Evolutionary conservation across 2,113 vertebrate genomes (phyloP).

Genomic region (Calidris pugnax): DNA sequence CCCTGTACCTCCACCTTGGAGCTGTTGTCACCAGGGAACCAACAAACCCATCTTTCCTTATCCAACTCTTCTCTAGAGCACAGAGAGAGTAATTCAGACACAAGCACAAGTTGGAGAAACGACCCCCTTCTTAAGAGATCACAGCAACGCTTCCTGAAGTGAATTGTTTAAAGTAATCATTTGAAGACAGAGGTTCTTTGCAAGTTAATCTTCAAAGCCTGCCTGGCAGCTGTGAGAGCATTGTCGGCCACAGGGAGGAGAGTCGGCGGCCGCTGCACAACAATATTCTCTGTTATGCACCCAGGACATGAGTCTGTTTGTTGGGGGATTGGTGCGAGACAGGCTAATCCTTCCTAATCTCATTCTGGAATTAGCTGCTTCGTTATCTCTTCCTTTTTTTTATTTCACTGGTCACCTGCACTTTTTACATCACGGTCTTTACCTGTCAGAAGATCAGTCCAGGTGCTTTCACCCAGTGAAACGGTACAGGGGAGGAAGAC

Average conservation of each 20-base stretch:
- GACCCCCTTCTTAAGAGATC: background rate
- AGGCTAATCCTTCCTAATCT: conserved; percentile 36
- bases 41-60: background rate
- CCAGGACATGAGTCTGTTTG: background rate
- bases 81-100: background rate
- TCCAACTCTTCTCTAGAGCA: background rate
- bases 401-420: background rate
- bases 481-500: rapidly evolving
- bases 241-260: background rate
- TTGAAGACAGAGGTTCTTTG: background rate
- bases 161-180: background rate
- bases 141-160: background rate
- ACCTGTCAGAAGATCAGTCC: background rate
- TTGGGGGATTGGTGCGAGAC: background rate
- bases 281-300: rapidly evolving
- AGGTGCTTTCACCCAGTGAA: background rate
- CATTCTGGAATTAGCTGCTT: conserved; percentile 14
- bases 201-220: background rate
- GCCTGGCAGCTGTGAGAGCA: rapidly evolving
- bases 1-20: background rate
- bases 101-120: background rate
- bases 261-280: rapidly evolving
- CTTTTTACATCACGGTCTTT: background rate
- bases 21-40: background rate
- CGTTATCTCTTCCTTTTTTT: conserved; percentile 8